Percentiles rank a stretch among this genome's conserved stretches.
Conservation (phyloP, 2,113 vertebrate genomes). For the Bufo gargarizans region DNA sequence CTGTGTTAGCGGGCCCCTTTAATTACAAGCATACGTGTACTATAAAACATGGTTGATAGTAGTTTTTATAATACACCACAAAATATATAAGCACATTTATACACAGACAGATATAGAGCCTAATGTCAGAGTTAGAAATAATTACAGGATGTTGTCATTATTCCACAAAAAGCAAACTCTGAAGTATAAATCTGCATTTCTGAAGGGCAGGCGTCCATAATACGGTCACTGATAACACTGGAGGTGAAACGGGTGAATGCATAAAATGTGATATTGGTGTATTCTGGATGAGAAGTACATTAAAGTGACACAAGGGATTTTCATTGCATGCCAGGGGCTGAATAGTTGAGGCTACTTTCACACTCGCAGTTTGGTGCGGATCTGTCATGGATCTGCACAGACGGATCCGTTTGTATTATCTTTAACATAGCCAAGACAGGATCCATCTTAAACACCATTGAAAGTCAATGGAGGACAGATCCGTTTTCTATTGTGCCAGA, state of each 20-base stretch:
- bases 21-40: conserved; percentile 32
- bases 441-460: too few relatives aligned
- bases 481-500: too few relatives aligned
- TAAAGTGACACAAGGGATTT: too few relatives aligned
- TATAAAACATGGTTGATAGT: background rate
- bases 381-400: too few relatives aligned
- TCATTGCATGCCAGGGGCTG: too few relatives aligned
- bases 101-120: background rate
- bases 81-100: background rate
- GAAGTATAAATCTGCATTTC: background rate
- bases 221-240: background rate
- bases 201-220: background rate
- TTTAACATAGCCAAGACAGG: too few relatives aligned
- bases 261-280: background rate
- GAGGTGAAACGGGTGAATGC: background rate
- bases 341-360: too few relatives aligned
- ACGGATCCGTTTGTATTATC: too few relatives aligned
- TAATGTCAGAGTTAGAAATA: background rate
- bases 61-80: conserved; percentile 12
- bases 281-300: too few relatives aligned
- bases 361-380: too few relatives aligned
- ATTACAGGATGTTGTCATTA: background rate
- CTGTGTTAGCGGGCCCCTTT: background rate
- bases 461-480: too few relatives aligned
- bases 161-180: background rate